Evolutionary conservation across 2,888 invertebrate species (phyloP), one percentile per base, ranked within the genome.

Genomic region (Pheosia gnoma): DNA sequence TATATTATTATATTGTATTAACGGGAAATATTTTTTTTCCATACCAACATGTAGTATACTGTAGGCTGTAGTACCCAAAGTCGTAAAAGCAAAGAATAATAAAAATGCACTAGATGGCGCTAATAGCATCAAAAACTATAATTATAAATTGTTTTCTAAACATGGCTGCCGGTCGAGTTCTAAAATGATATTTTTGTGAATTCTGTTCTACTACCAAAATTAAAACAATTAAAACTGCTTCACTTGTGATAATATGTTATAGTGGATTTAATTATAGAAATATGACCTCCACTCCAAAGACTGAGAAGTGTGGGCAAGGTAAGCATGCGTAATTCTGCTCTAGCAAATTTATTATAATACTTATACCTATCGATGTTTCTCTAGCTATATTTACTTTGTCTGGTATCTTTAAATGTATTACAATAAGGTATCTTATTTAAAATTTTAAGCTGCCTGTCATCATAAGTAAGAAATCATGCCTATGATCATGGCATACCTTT

Each of bases 251-350:
- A 92, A 87, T 87, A 91, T 93, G 93, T 76, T 85, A 84, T 84
- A 89, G 86, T 85, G 83, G 77, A 77, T 77, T 74, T 71, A 81
- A 75, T 74, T 77, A 68, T 74, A 74, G 71, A 83, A 88, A 77
- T 82, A 93, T 93, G 93, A 92, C 89, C 89, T 93, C 93, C 72
- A 93, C 93, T 82, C 93, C 93, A 75, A 93, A 93, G 89, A 87
- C 92, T 84, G 93, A 93, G 69, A 93, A 90, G 92, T 91, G 86
- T 77, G 90, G 89, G 79, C 91, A 89, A 84, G 93, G 93, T 93
- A 87, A 89, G 91, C 75, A 81, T 72, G 77, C 79, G 68, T 83
- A 82, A 79, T 67, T 74, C 65, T 66, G 59, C 64, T 68, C 59
- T 59, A 25, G 65, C 67, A 65, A 53, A 53, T 65, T 64, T 68